These are phyloP conservation scores for Panagrolaimus sp. DNA, from an alignment of 1,140 invertebrate genomes.

Conservation along the genomic window DNA sequence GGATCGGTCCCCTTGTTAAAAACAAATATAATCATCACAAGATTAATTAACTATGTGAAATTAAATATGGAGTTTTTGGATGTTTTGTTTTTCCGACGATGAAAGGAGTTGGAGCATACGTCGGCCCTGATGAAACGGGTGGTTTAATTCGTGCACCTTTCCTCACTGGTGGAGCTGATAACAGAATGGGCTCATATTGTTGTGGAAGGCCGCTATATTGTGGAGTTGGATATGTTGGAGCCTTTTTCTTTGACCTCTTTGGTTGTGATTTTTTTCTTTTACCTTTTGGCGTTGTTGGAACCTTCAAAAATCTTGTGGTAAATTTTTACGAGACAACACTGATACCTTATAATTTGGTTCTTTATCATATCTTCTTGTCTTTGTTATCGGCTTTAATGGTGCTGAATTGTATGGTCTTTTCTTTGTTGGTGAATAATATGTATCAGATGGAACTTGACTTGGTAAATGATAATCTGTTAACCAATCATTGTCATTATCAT, in stretches of 20 bases:
- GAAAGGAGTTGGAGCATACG: not conserved
- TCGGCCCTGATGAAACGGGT: not conserved
- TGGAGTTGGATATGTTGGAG: not conserved
- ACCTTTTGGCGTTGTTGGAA: not conserved
- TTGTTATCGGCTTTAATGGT: slow-evolving; percentile 5
- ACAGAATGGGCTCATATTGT: not conserved
- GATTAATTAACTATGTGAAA: not conserved
- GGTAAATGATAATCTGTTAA: not conserved
- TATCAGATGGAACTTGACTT: not conserved
- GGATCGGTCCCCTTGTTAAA: too few species aligned
- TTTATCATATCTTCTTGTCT: not conserved
- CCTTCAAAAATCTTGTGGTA: too few species aligned
- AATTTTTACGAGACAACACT: not conserved
- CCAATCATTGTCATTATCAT: not conserved
- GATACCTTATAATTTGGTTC: slow-evolving; percentile 5
- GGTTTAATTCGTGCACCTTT: not conserved
- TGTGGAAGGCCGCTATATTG: not conserved
- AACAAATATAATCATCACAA: too few species aligned
- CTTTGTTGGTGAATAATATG: not conserved
- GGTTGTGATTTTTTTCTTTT: not conserved
- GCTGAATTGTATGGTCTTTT: not conserved
- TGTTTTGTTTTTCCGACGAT: not conserved
- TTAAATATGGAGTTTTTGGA: not conserved
- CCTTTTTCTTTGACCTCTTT: too few species aligned
- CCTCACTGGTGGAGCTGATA: slow-evolving; percentile 5